These are phyloP conservation scores for Coelopa frigida DNA, from an alignment of 1,140 invertebrate genomes.

Conservation along the genomic window DNA sequence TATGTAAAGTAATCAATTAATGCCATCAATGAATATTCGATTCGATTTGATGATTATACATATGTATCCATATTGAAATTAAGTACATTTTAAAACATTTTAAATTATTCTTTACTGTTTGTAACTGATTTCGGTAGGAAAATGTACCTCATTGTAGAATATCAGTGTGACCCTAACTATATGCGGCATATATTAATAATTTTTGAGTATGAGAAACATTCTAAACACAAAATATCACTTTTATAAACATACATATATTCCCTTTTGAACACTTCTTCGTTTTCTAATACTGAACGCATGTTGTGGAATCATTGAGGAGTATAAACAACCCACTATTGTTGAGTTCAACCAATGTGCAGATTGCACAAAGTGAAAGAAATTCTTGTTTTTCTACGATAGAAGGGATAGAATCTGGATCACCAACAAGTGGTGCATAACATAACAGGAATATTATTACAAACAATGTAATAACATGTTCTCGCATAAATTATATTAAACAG, in stretches of 20 bases:
- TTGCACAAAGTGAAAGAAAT: background rate
- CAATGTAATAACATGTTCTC: background rate
- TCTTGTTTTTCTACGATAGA: background rate
- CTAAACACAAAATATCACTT: background rate
- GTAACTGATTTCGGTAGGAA: background rate
- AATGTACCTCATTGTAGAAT: background rate
- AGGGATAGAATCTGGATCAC: no score
- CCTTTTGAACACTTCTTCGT: no score
- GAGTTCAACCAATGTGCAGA: background rate
- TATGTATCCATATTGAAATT: no score
- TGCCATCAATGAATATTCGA: no score
- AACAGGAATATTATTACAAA: background rate
- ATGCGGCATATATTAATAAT: constrained; percentile 5
- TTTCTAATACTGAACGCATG: no score
- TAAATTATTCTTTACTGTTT: constrained; percentile 1
- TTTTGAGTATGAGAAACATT: background rate
- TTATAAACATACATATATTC: no score
- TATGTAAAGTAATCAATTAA: constrained; percentile 9
- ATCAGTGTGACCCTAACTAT: background rate
- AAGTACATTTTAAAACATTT: background rate
- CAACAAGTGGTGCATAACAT: no score
- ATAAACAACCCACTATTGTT: background rate
- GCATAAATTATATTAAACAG: background rate
- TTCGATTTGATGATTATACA: no score
- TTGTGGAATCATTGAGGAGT: background rate